Conservation (phyloP, 2,113 vertebrate species). For the Monarcha castaneiventris region DNA sequence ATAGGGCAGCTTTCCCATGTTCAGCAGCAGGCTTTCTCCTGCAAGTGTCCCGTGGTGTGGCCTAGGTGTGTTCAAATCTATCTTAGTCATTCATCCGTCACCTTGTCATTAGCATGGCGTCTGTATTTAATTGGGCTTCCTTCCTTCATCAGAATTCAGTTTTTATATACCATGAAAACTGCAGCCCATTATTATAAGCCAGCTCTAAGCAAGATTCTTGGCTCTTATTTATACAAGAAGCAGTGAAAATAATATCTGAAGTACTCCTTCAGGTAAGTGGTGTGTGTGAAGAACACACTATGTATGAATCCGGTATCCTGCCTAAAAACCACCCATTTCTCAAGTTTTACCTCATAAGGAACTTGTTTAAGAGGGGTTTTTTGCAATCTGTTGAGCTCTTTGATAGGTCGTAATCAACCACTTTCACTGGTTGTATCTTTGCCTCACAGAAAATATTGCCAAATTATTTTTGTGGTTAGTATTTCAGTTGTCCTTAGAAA, state of each 20-base stretch:
- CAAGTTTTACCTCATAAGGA: background rate
- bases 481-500: background rate
- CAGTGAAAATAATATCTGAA: conserved; percentile 1
- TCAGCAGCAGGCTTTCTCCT: conserved; percentile 15
- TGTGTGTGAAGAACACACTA: background rate
- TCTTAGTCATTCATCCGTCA: conserved; percentile 46
- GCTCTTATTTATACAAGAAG: conserved; percentile 1
- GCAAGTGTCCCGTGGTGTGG: conserved; percentile 39
- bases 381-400: background rate
- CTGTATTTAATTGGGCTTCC: conserved; percentile 66
- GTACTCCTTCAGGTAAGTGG: background rate
- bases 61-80: conserved; percentile 49
- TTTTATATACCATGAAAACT: conserved; percentile 44
- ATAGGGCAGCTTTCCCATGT: background rate
- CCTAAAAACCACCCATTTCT: background rate
- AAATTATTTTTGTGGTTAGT: background rate
- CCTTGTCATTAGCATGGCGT: conserved; percentile 62
- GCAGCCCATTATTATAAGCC: conserved; percentile 32
- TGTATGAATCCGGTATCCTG: background rate
- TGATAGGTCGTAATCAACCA: background rate
- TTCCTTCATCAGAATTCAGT: conserved; percentile 54
- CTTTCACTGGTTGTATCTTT: conserved; percentile 20
- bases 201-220: conserved; percentile 9
- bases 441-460: background rate
- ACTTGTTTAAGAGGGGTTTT: background rate